Conservation (phyloP, 2,888 invertebrate genomes). For the Aplocera efformata region DNA sequence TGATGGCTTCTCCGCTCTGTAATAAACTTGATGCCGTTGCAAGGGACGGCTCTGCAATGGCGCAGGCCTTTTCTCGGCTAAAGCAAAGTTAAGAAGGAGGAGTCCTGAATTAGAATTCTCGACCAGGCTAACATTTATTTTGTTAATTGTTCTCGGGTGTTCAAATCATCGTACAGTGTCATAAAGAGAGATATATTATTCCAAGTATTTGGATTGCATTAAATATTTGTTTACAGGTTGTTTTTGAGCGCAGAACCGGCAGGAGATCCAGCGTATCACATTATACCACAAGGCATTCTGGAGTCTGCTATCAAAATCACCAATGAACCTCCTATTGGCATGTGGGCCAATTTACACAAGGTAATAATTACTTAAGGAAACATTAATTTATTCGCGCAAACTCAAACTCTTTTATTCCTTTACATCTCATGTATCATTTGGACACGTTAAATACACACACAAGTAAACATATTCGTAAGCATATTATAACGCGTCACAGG, state of each 20-base stretch:
- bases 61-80: too few species aligned
- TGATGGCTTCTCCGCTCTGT: not conserved
- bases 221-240: constrained; percentile 71
- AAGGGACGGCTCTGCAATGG: too few species aligned
- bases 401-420: too few species aligned
- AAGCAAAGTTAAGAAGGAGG: too few species aligned
- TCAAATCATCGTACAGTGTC: constrained; percentile 23
- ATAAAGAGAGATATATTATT: too few species aligned
- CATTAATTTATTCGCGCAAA: not conserved
- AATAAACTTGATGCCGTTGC: too few species aligned
- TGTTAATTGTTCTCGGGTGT: not conserved
- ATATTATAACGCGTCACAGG: too few species aligned
- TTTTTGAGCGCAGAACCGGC: constrained; percentile 95
- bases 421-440: too few species aligned
- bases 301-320: constrained; percentile 97
- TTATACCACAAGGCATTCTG: constrained; percentile 91
- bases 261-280: constrained; percentile 82
- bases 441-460: too few species aligned
- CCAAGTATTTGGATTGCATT: constrained; percentile 35
- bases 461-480: too few species aligned
- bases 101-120: too few species aligned
- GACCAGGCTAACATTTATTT: too few species aligned
- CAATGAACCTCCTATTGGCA: constrained; percentile 97
- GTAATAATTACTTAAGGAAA: constrained; percentile 36
- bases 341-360: constrained; percentile 96